Base-by-base conservation (phyloP, 35 echinoderm and acorn worm species). In the Hemicentrotus pulcherrimus region DNA sequence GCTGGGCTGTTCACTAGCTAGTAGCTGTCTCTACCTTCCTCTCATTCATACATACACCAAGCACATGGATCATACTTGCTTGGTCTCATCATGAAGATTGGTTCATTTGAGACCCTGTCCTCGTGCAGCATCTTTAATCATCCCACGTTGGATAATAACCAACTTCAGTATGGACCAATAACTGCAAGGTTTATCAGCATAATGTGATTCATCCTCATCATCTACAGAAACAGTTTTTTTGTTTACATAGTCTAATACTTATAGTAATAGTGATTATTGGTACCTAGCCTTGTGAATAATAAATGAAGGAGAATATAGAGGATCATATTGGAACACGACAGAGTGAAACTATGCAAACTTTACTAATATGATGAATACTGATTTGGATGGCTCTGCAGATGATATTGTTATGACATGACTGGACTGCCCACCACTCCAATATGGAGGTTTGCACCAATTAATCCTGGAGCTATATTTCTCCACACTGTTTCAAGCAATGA, bases 21-120 rank as follows among this genome's bases (percentile, higher is more conserved):
- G 65, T n/a, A 24, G 61, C 61, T n/a, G 50, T 55, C 10, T 55
- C 35, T 41, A 15, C 0, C 35, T 41, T 41, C 7, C 65, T n/a
- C 65, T 78, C 22, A 78, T 4, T 55, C 22, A n/a, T 78, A 28
- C 65, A n/a, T 78, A n/a, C 19, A 78, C 19, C 65, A 24, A 28
- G 65, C 65, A 78, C 65, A 78, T 78, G 65, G 65, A 78, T 22
- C 65, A 78, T 78, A 78, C n/a, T 78, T 78, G 65, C 28, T 78
- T n/a, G 28, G 65, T 78, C 19, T 78, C 65, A 78, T 78, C 65
- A 78, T 78, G 65, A 78, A 78, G 65, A 78, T 78, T 78, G 28
- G 65, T 30, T 78, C 18, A 78, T 78, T 78, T 78, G 65, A 78
- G 65, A 78, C 22, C 65, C 28, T 78, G 65, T 78, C 28, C 22